A percentile compares a stretch with the other conserved stretches of the same genome.
Conservation (phyloP, 2,888 invertebrate species). For the Leistus spinibarbis region DNA sequence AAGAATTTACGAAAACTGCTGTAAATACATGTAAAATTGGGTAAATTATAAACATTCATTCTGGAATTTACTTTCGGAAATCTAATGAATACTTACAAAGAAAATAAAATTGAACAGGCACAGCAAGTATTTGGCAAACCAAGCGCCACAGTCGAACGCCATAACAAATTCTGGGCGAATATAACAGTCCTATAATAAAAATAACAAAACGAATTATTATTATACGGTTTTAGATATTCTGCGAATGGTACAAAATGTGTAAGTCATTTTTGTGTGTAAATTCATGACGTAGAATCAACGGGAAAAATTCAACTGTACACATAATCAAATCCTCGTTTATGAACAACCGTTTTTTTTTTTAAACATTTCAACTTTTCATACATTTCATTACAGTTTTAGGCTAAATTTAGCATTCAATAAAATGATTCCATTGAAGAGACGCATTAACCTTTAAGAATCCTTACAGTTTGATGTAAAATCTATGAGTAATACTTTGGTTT, state of each 20-base stretch:
- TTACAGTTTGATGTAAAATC: too few species aligned
- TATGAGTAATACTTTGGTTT: too few species aligned
- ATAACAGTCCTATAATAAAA: conserved; percentile 10
- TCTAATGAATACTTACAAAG: conserved; percentile 65
- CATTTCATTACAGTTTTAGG: not conserved
- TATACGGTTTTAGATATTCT: too few species aligned
- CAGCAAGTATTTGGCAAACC: conserved; percentile 72
- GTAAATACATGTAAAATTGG: not conserved
- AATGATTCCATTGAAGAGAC: too few species aligned
- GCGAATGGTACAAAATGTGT: too few species aligned
- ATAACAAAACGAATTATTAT: not conserved
- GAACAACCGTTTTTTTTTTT: too few species aligned
- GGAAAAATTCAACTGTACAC: too few species aligned
- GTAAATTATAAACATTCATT: not conserved
- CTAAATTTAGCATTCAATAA: not conserved
- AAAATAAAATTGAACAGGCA: conserved; percentile 76
- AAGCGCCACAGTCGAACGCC: conserved; percentile 65
- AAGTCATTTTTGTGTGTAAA: too few species aligned
- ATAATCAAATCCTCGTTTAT: too few species aligned
- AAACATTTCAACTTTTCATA: not conserved
- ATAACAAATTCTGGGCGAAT: conserved; percentile 46
- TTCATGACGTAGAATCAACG: too few species aligned
- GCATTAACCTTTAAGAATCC: too few species aligned
- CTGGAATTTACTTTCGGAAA: not conserved
- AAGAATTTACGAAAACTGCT: not conserved